Base-by-base conservation (phyloP, 1,140 invertebrate species). In the Steinernema feltiae region DNA sequence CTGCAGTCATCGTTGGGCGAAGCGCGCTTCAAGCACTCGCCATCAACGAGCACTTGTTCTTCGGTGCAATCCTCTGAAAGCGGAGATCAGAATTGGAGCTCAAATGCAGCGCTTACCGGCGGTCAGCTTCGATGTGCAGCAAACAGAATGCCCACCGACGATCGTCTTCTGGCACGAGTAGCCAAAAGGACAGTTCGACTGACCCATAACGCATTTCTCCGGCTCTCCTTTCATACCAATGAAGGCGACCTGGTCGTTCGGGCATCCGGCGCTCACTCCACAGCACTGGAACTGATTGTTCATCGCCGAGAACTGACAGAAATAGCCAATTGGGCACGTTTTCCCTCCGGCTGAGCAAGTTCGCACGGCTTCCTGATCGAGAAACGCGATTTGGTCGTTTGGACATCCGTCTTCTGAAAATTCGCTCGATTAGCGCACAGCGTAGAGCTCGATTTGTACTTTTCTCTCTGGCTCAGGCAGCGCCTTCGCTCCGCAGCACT, bases 281-380 rank as follows among this genome's bases (percentile, higher is more conserved):
- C 77, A 78, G 29, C 77, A 78, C 71, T 78, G 77, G 77, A 78
- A 78, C 70, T 78, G 77, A 53, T 78, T 78, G 29, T 78, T 78
- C 1, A 48, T 41, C 17, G 46, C 32, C 1, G 77, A 76, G 71
- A 78, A 78, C 48, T 78, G 77, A 21, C 77, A 78, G 71, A 78
- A 78, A 69, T 78, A 78, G 15, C 77, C 77, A 48, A 69, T 63
- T 30, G 77, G 77, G 29, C 77, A 78, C n/a, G 69, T 78, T 0
- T 72, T 31, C 0, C 74, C 77, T 1, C 77, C 77, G 17, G 77
- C 77, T n/a, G 69, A 77, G 46, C 77, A 78, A 1, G 77, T 75
- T 73, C 73, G 46, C 18, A 78, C 71, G 24, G 76, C 46, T 2
- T 72, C 76, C 3, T 30, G n/a, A 2, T 78, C 77, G 31, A 63